Base-by-base conservation (phyloP, 2,113 vertebrate genomes). In the Ammodytes marinus region DNA sequence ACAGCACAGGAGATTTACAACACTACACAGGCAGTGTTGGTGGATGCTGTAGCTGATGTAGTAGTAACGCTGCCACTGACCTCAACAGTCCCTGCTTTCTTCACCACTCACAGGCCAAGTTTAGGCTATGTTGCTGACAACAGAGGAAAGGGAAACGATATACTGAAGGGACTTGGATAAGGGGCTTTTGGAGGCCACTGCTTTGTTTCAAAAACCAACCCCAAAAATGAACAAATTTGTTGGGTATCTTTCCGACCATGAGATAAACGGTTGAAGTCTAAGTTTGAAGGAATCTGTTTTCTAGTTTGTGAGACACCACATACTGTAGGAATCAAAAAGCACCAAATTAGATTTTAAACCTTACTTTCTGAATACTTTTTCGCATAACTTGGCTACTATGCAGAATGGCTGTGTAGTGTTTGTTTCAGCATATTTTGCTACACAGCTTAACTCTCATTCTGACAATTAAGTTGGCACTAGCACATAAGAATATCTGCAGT, bases 1-100 rank as follows among this genome's bases (percentile, higher is more conserved):
- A 90, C 84, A 87, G 87, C 85, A 88, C 53, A 17, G 69, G 80
- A 92, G 93, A 94, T 94, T 95, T 94, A 94, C 85, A 88, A 83
- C 86, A 78, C 88, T 76, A 37, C 58, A 85, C 68, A 85, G 63
- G 73, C 87, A 70, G 77, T 13, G 40, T 77, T 66, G 53, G 54
- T 69, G 37, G 54, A 69, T 85, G 46, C 43, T 66, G 77, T 65
- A 75, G 77, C 73, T 79, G 84, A 69, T 64, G 77, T 82, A 83
- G 86, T 82, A 76, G 88, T 80, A 80, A 83, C 77, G 81, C 85
- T 74, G 59, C 64, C 43, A 0, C 81, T 89, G 90, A 91, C 85
- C 88, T 88, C 86, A 86, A 73, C 60, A 3, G 79, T 82, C 83
- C 67, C 77, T 13, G n/a, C 69, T 86, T 83, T 71, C 73, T 71